Base-by-base conservation (phyloP, 64 coral and sea anemone genomes). In the Porites australiensis region DNA sequence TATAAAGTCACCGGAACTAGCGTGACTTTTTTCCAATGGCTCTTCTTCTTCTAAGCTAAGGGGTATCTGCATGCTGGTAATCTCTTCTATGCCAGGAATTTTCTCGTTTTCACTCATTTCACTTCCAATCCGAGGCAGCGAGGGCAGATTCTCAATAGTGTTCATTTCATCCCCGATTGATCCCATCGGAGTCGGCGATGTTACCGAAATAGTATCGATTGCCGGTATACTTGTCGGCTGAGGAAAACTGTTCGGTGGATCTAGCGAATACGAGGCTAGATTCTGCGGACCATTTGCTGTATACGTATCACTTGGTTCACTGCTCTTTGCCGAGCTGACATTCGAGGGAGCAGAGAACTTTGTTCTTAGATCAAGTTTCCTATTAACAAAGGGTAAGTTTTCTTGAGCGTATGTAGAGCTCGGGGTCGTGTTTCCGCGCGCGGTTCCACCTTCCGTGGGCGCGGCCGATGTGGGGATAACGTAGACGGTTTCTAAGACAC, bases 161-260 rank as follows among this genome's bases (percentile, higher is more conserved):
- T 84, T 49, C 70, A 93, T 77, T 65, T 89, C 64, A 21, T 64
- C 80, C 61, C 86, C 73, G 19, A 96, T 96, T 57, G 95, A 68
- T 83, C 84, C 75, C 22, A 93, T 96, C 72, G 78, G 87, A 61
- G 73, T 77, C 5, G 90, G 86, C 8, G 79, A 92, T 9, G 89
- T 68, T 64, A 69, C 66, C n/a, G 27, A 57, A 20, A 83, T 10
- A 10, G 79, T 83, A 74, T 80, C 89, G 70, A 91, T 91, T 83
- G 89, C 23, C 72, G 89, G 89, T 50, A 91, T 91, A 64, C 78
- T 82, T 4, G 89, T 91, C 70, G 89, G 89, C 45, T 82, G 55
- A 18, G 89, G 27, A 46, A 91, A 91, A 59, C 78, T 75, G 57
- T 91, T 82, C 13, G 89, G 89, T n/a, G 37, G 69, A 74, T 63